A percentile compares a stretch with the other conserved stretches of the same genome.
Evolutionary conservation across 2,113 vertebrate genomes (phyloP).

Genomic region (Hemibagrus wyckioides): DNA sequence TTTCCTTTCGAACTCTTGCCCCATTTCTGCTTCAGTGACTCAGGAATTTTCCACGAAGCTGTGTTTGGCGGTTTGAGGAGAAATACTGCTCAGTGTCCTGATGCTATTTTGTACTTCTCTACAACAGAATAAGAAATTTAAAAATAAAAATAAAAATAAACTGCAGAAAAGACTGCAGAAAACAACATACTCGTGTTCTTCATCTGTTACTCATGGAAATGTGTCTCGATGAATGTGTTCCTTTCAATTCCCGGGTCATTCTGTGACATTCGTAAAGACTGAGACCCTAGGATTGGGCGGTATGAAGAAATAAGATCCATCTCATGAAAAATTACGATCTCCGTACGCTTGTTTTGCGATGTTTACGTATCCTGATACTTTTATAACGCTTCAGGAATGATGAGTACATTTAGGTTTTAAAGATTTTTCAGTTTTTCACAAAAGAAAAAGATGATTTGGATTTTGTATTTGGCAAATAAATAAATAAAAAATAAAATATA

Average conservation of each 20-base stretch:
- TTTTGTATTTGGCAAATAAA: no score
- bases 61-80: background rate
- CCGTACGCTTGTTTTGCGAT: background rate
- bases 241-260: no score
- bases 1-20: background rate
- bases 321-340: background rate
- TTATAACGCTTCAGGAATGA: background rate
- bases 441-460: no score
- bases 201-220: no score
- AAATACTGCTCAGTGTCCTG: background rate
- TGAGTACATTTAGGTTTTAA: no score
- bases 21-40: slow-evolving; percentile 17
- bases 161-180: background rate
- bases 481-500: no score
- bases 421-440: no score
- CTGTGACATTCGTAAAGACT: background rate
- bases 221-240: no score
- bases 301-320: no score
- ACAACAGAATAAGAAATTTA: background rate
- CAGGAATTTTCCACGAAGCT: slow-evolving; percentile 38
- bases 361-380: background rate
- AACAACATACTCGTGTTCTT: no score
- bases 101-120: background rate
- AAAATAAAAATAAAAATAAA: background rate
- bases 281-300: background rate